These are phyloP conservation scores for Lepus timidus DNA, from an alignment of 2,113 vertebrate species.

Conservation along the genomic window DNA sequence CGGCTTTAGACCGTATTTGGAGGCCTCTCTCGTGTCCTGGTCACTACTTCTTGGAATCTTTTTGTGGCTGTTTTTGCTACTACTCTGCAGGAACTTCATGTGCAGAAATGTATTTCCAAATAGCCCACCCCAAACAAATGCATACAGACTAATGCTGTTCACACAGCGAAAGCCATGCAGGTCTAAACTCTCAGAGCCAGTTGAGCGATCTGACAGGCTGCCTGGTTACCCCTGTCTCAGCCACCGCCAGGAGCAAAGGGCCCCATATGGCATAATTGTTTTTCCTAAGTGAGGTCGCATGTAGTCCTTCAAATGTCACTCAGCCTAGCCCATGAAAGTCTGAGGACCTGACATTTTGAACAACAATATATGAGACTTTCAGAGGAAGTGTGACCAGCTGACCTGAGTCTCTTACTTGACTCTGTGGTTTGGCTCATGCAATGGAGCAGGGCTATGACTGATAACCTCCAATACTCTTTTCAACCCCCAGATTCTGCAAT, in stretches of 20 bases:
- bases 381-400: slow-evolving; percentile 29
- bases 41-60: neutral
- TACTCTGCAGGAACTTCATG: neutral
- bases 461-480: neutral
- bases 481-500: neutral
- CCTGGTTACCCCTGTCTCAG: neutral
- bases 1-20: neutral
- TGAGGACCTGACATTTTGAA: neutral
- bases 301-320: neutral
- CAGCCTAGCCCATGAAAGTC: neutral
- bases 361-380: neutral
- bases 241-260: neutral
- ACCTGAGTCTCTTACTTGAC: slow-evolving; percentile 14
- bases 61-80: neutral
- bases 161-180: neutral
- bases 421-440: neutral
- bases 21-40: neutral
- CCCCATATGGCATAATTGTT: neutral
- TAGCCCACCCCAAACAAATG: neutral
- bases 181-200: neutral
- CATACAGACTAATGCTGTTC: neutral
- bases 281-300: slow-evolving; percentile 3
- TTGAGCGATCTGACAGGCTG: neutral
- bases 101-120: neutral
- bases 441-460: neutral